These are phyloP conservation scores for Hemicordylus capensis DNA, from an alignment of 2,113 vertebrate genomes.

Conservation along the genomic window DNA sequence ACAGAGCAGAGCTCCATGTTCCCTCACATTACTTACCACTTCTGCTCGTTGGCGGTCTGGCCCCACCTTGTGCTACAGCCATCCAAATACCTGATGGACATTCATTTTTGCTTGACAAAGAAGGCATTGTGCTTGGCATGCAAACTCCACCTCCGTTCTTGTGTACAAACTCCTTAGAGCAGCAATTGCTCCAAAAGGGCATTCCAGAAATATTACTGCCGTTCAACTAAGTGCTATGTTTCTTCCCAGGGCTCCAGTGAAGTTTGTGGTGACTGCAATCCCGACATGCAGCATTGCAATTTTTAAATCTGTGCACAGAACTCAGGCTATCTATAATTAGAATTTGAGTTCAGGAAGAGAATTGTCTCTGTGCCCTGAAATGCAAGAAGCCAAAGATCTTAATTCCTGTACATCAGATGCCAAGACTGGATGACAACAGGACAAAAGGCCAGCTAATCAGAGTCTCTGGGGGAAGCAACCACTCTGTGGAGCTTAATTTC, in stretches of 20 bases:
- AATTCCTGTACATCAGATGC: neutral
- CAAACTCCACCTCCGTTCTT: neutral
- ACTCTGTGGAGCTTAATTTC: neutral
- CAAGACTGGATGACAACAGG: neutral
- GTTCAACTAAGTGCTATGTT: neutral
- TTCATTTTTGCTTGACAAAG: neutral
- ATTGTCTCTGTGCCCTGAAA: neutral
- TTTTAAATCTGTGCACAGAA: neutral
- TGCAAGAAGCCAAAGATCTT: neutral
- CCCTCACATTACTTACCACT: neutral
- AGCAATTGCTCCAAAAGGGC: neutral
- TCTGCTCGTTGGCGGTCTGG: neutral
- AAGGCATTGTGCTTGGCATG: neutral
- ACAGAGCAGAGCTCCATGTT: neutral
- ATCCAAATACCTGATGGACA: neutral
- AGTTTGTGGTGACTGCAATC: neutral
- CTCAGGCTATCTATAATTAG: neutral
- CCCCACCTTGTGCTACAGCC: neutral
- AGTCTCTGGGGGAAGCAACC: fast-evolving
- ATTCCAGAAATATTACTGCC: neutral
- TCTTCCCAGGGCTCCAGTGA: neutral
- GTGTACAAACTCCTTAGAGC: neutral
- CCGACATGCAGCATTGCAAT: neutral
- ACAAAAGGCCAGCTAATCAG: neutral
- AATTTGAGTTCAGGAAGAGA: neutral